Evolutionary conservation across 2,797 vertebrate species (phyloP), one percentile per base, ranked within the genome.

Genomic region (Gobionotothen gibberifrons): DNA sequence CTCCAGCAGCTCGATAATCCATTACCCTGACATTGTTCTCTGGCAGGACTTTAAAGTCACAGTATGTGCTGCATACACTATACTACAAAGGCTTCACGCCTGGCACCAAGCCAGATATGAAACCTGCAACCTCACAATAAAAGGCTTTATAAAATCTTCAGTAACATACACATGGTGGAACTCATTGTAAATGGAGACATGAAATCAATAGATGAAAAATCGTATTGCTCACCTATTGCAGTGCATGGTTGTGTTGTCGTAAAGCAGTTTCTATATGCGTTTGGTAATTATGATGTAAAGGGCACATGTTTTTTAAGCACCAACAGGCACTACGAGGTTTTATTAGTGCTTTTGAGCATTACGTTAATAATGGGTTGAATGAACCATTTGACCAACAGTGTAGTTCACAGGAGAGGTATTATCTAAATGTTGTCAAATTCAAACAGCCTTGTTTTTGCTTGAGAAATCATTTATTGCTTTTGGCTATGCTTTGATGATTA

Each of bases 11-110:
- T 78, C 68, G 75, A 61, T 80, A 87, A 89, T 70, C 69, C 65
- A 74, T 86, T 81, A 79, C 42, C 5, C 64, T 87, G 65, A 83
- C 57, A 74, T 80, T 88, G 78, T 85, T 86, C 69, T 62, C 44
- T 72, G 68, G 77, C 61, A 59, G 76, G 77, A 83, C 78, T 79
- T 85, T 78, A 74, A 82, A 84, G 76, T 83, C 57, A 51, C 40
- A 47, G n/a, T 69, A 68, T 77, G 36, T 70, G 56, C 72, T 72
- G 59, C 60, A 80, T 84, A 69, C 60, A 65, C 62, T 69, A 16
- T 52, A 65, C 39, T 42, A 60, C 14, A 59, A 12, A 54, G 43
- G 63, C 48, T 64, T 21, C 56, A 60, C 73, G 68, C 54, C 56
- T 67, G 72, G 76, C 63, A 17, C 46, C 16, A n/a, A 74, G 72